Evolutionary conservation across 2,888 invertebrate species (phyloP).

Genomic region (Dascillus cervinus): DNA sequence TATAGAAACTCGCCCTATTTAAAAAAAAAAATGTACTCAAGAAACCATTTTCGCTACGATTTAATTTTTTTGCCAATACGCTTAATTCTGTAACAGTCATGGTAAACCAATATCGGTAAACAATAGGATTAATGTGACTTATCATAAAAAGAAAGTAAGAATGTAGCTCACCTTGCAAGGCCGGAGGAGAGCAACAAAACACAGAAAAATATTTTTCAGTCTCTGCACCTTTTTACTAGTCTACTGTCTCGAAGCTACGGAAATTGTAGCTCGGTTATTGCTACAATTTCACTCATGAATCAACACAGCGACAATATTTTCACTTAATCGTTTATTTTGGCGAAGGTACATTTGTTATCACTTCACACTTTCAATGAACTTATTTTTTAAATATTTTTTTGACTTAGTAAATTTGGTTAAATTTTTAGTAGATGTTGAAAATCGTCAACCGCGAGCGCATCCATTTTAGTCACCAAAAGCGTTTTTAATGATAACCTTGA

Average conservation of each 20-base stretch:
- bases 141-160: too few relatives aligned
- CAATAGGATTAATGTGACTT: too few relatives aligned
- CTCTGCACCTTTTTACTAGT: neutral
- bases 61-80: slow-evolving; percentile 4
- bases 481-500: slow-evolving; percentile 7
- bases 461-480: slow-evolving; percentile 8
- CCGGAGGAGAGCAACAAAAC: slow-evolving; percentile 6
- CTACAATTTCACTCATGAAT: too few relatives aligned
- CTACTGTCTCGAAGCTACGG: neutral
- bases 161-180: slow-evolving; percentile 18
- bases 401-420: slow-evolving; percentile 3
- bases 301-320: too few relatives aligned
- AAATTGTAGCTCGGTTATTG: too few relatives aligned
- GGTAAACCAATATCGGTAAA: too few relatives aligned
- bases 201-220: neutral
- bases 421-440: slow-evolving; percentile 15
- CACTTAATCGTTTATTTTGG: too few relatives aligned
- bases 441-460: slow-evolving; percentile 11
- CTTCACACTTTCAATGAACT: too few relatives aligned
- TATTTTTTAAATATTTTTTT: neutral
- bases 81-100: too few relatives aligned
- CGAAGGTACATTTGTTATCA: too few relatives aligned
- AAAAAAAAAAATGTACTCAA: slow-evolving; percentile 1
- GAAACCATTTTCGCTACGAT: neutral
- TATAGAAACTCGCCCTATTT: too few relatives aligned